Evolutionary conservation across 2,797 vertebrate species (phyloP).

Genomic region (Amblyopsis hoosieri): DNA sequence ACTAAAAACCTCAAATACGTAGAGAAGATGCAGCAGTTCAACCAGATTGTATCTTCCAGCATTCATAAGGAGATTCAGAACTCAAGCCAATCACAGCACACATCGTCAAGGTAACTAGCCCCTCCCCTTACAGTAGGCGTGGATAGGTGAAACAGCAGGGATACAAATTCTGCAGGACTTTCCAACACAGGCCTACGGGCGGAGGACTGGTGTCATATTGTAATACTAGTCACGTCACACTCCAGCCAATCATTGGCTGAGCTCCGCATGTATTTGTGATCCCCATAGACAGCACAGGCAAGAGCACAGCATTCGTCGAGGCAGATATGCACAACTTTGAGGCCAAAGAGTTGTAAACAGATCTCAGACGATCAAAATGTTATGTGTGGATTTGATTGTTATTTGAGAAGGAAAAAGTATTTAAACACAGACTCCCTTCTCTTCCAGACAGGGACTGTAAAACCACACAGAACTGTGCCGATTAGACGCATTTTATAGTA

Average conservation of each 20-base stretch:
- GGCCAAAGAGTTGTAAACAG: slow-evolving; percentile 6
- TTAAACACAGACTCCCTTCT: slow-evolving; percentile 30
- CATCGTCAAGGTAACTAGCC: no score
- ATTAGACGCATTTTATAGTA: slow-evolving; percentile 38
- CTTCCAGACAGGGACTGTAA: neutral
- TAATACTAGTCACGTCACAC: no score
- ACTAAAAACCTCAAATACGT: slow-evolving; percentile 26
- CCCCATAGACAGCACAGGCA: slow-evolving; percentile 37
- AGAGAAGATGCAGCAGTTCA: neutral
- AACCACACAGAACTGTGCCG: slow-evolving; percentile 32
- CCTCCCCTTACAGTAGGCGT: no score
- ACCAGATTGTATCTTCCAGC: no score
- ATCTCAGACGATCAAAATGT: slow-evolving; percentile 21
- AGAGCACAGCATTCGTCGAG: slow-evolving; percentile 37
- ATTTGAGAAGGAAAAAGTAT: neutral
- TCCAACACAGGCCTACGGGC: no score
- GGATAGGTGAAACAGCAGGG: no score
- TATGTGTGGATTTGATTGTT: slow-evolving; percentile 2
- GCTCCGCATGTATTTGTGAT: neutral
- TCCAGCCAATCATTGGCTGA: no score
- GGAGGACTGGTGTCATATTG: no score
- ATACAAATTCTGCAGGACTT: no score
- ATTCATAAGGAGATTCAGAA: no score
- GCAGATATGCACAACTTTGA: slow-evolving; percentile 21
- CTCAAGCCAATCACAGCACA: no score